Evolutionary conservation across 2,797 vertebrate genomes (phyloP).

Genomic region (Sebastes oblongus): DNA sequence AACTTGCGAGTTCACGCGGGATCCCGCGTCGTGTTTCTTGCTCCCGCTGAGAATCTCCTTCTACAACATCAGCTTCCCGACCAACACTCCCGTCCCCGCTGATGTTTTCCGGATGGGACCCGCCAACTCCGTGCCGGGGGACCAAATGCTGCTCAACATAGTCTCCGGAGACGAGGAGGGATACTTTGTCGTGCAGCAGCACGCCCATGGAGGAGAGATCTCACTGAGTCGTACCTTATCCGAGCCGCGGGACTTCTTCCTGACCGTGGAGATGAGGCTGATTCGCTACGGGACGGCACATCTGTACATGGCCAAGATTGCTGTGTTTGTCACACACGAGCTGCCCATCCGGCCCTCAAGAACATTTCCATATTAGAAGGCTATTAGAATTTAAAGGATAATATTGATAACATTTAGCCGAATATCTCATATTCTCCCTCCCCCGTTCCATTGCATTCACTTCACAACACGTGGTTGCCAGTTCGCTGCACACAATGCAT

Average conservation of each 20-base stretch:
- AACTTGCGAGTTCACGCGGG: constrained; percentile 87
- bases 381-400: not conserved
- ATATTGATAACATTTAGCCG: too few species aligned
- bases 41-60: constrained; percentile 93
- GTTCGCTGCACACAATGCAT: too few species aligned
- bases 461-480: too few species aligned
- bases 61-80: constrained; percentile 92
- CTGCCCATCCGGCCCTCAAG: constrained; percentile 38
- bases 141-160: constrained; percentile 87
- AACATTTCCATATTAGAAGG: constrained; percentile 24
- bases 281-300: constrained; percentile 83
- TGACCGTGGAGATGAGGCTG: constrained; percentile 91
- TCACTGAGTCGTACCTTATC: constrained; percentile 80
- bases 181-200: constrained; percentile 85
- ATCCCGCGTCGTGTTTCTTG: constrained; percentile 81
- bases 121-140: constrained; percentile 85
- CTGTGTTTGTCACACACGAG: constrained; percentile 87
- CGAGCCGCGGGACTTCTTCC: constrained; percentile 86
- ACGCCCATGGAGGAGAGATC: constrained; percentile 85
- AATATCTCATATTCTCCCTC: too few species aligned
- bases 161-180: constrained; percentile 87
- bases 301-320: constrained; percentile 89
- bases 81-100: constrained; percentile 87
- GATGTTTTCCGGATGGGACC: constrained; percentile 93
- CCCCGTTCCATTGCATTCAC: too few species aligned